Evolutionary conservation across 2,113 vertebrate species (phyloP).

Genomic region (Anarhynchus alexandrinus): DNA sequence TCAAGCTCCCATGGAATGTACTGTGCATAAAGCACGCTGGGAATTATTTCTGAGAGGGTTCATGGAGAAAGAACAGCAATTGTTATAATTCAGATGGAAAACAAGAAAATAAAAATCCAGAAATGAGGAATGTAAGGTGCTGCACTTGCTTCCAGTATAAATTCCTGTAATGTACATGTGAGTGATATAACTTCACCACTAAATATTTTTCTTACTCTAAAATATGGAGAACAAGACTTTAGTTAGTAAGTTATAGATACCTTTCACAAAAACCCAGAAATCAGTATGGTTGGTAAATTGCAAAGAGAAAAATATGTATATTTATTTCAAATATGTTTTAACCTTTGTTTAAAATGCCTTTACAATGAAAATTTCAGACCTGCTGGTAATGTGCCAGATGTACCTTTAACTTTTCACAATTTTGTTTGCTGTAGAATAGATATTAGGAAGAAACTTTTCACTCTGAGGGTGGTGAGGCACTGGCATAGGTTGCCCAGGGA

Average conservation of each 20-base stretch:
- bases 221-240: not conserved
- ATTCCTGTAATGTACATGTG: not conserved
- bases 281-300: not conserved
- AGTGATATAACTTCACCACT: constrained; percentile 2
- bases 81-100: not conserved
- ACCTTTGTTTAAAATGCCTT: not conserved
- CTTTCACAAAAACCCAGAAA: not conserved
- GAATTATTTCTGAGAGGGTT: not conserved
- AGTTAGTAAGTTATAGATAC: not conserved
- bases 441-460: too few relatives aligned
- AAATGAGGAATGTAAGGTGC: constrained; percentile 4
- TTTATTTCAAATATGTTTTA: not conserved
- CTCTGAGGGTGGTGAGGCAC: too few relatives aligned
- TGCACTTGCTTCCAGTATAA: not conserved
- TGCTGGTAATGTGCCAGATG: not conserved
- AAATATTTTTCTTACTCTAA: constrained; percentile 25
- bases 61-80: not conserved
- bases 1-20: not conserved
- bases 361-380: not conserved
- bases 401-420: not conserved
- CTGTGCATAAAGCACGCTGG: not conserved
- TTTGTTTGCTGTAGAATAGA: not conserved
- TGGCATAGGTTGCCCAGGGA: too few relatives aligned
- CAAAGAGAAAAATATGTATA: not conserved
- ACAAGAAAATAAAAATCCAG: not conserved